Evolutionary conservation across 2,888 invertebrate genomes (phyloP).

Genomic region (Strigamia crassipes): DNA sequence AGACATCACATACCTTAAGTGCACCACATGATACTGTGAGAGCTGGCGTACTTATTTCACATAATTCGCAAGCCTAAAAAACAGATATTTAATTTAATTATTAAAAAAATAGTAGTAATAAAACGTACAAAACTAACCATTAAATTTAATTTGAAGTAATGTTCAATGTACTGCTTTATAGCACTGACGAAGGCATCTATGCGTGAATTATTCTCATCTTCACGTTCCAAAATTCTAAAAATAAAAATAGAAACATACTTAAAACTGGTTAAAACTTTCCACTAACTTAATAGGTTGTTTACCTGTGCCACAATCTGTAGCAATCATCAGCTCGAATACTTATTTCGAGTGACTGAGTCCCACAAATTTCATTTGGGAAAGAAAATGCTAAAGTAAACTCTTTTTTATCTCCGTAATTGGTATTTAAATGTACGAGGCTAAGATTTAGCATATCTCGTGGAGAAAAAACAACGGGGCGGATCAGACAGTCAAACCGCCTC

Average conservation of each 20-base stretch:
- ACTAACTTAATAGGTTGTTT: neutral
- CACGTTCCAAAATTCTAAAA: neutral
- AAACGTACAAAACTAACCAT: neutral
- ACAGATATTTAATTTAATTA: neutral
- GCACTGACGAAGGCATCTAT: neutral
- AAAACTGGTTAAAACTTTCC: neutral
- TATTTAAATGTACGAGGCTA: neutral
- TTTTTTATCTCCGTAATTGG: neutral
- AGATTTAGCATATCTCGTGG: neutral
- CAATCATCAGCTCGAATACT: neutral
- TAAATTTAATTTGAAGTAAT: neutral
- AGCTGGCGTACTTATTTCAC: neutral
- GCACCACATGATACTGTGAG: neutral
- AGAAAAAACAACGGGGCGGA: neutral
- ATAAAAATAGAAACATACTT: neutral
- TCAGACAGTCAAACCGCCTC: neutral
- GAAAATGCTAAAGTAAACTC: neutral
- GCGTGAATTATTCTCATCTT: neutral
- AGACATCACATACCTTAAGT: neutral
- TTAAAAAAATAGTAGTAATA: neutral
- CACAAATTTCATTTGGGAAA: neutral
- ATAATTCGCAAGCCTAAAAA: neutral
- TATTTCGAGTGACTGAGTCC: neutral
- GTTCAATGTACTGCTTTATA: neutral
- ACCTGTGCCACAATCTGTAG: neutral